Base-by-base conservation (phyloP, 2,888 invertebrate genomes). In the Pyrgus malvae region DNA sequence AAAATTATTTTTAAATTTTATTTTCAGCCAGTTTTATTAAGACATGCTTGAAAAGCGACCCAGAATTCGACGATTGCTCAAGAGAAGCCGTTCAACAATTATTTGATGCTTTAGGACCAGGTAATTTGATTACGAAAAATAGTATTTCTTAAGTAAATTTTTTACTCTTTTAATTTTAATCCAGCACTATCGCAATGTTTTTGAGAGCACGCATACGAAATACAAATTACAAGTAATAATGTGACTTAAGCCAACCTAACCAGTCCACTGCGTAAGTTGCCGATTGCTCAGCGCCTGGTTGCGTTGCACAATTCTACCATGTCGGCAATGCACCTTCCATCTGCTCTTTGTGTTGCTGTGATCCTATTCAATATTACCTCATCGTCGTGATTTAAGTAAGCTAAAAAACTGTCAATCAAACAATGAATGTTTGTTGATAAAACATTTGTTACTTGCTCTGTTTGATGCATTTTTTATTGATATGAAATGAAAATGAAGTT, bases 21-120 rank as follows among this genome's bases (percentile, higher is more conserved):
- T 64, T 91, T 92, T 71, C 83, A 95, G 95, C 95, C 58, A 91
- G 91, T 74, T 94, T 92, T 78, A 92, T 94, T 63, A 92, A 92
- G 67, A 93, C 94, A 67, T 95, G 95, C 73, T 79, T 83, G 58
- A 92, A 92, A 70, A 91, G 91, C 62, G 92, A 93, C 66, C 92
- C 92, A 37, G 88, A 91, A 57, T 94, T 94, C 67, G 86, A 92
- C 41, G 92, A 93, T 60, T 95, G 95, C 70, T 94, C 94, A 1
- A 92, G 92, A 7, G 78, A 89, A 55, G 92, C 94, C 27, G 94
- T 95, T 2, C 94, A 94, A 75, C 86, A 89, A 56, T 69, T 95
- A n/a, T 94, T 95, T 70, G 83, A 92, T 67, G 91, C 92, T 60
- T 80, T 92, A 62, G 85, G 92, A 58, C 88, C 91, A 83, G 91